Conservation (phyloP, 2,113 vertebrate species). For the Phaethon lepturus region DNA sequence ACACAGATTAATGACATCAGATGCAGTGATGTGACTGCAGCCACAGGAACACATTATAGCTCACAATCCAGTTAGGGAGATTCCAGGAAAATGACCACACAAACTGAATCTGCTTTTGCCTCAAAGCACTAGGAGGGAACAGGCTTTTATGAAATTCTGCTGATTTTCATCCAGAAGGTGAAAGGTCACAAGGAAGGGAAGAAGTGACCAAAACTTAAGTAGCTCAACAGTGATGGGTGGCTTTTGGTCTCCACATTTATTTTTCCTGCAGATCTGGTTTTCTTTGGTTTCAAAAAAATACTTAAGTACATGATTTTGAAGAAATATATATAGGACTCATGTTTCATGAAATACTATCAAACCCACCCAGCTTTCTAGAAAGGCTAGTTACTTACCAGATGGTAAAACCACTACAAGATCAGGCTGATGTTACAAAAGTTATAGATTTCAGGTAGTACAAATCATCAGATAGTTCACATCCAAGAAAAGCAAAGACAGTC, state of each 20-base stretch:
- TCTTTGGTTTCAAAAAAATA: not conserved
- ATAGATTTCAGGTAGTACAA: not conserved
- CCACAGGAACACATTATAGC: not conserved
- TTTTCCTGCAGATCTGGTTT: not conserved
- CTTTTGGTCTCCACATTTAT: not conserved
- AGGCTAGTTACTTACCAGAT: not conserved
- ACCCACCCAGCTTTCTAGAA: not conserved
- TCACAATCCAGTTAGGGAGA: not conserved
- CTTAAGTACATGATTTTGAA: not conserved
- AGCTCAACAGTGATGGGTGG: not conserved
- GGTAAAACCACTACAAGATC: not conserved
- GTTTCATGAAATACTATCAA: not conserved
- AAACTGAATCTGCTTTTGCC: not conserved
- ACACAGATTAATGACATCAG: not conserved
- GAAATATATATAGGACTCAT: not conserved
- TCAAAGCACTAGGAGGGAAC: not conserved
- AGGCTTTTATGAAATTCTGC: not conserved
- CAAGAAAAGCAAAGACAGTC: not conserved
- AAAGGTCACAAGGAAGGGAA: not conserved
- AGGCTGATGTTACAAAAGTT: not conserved
- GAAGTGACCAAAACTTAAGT: not conserved
- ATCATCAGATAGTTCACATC: not conserved
- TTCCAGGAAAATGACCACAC: not conserved
- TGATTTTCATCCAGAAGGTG: not conserved
- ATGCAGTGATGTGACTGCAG: not conserved